Conservation (phyloP, 2,797 vertebrate species). For the Chloroceryle amazona region DNA sequence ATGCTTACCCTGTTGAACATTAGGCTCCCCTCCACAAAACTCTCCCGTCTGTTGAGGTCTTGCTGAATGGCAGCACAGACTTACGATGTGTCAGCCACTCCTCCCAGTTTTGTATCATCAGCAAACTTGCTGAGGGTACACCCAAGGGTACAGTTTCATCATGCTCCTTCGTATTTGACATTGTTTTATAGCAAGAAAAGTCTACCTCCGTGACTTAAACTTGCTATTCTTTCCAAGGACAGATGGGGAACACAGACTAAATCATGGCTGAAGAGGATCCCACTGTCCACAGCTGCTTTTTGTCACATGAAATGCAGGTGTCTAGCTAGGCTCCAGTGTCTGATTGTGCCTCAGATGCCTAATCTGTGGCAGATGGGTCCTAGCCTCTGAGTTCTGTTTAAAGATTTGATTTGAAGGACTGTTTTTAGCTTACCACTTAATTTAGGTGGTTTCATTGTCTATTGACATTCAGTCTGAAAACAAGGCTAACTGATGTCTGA, state of each 20-base stretch:
- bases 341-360: not conserved
- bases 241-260: not conserved
- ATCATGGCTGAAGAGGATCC: not conserved
- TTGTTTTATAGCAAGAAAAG: not conserved
- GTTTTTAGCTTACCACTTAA: not conserved
- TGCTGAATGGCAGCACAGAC: too few relatives aligned
- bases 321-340: not conserved
- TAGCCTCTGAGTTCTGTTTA: not conserved
- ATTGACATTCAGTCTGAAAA: constrained; percentile 18
- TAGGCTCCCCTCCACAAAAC: too few relatives aligned
- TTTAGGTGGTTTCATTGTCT: not conserved
- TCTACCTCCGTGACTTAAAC: not conserved
- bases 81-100: too few relatives aligned
- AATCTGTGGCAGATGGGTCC: not conserved
- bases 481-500: not conserved
- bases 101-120: too few relatives aligned
- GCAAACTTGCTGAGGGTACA: too few relatives aligned
- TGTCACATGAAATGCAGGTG: not conserved
- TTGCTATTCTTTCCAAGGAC: not conserved
- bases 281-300: not conserved
- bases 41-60: too few relatives aligned
- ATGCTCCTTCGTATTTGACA: not conserved
- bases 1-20: too few relatives aligned
- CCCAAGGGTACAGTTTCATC: too few relatives aligned
- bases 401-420: not conserved